Base-by-base conservation (phyloP, 2,888 invertebrate species). In the Embidobia sp. region DNA sequence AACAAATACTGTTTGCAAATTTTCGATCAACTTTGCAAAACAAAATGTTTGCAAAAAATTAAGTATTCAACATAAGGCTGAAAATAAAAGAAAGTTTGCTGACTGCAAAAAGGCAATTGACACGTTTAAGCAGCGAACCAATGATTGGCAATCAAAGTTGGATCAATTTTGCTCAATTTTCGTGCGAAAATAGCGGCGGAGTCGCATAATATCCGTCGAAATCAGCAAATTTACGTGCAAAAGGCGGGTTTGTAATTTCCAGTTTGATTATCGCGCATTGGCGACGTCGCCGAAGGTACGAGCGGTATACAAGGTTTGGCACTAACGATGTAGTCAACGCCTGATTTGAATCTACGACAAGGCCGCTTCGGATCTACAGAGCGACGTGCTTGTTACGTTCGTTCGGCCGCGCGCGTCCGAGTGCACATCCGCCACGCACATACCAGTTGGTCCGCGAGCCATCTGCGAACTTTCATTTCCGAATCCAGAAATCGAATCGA, bases 311-410 rank as follows among this genome's bases (percentile, higher is more conserved):
- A 49, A 40, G 53, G 46, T 55, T 51, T 40, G 48, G 48, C 64
- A 35, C 64, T 57, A 73, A 64, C 73, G 57, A 73, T 57, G 46
- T 57, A 73, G 64, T 66, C 66, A 66, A 66, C 64, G 55, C 53
- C 55, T 42, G 72, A 61, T 72, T 72, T 22, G 49, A 63, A 72
- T 63, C 61, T 37, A 64, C 64, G 72, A 70, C 53, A 53, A 55
- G 33, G 55, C 19, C 26, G 59, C 48, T 46, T 35, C 16, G 27
- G 37, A 66, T 53, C 66, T 22, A 49, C 46, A 37, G 10, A 16
- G n/a, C 22, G 53, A 22, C 51, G 51, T n/a, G 44, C 37, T 55
- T 67, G 37, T 37, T 67, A 46, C 8, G 46, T 44, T 27, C 63
- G 49, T 13, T 29, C 31, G 35, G 13, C 33, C 59, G 42, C 11